Percentiles rank a stretch among this genome's conserved stretches.
Evolutionary conservation across 1,140 invertebrate genomes (phyloP).

Genomic region (Drosophila sp.): DNA sequence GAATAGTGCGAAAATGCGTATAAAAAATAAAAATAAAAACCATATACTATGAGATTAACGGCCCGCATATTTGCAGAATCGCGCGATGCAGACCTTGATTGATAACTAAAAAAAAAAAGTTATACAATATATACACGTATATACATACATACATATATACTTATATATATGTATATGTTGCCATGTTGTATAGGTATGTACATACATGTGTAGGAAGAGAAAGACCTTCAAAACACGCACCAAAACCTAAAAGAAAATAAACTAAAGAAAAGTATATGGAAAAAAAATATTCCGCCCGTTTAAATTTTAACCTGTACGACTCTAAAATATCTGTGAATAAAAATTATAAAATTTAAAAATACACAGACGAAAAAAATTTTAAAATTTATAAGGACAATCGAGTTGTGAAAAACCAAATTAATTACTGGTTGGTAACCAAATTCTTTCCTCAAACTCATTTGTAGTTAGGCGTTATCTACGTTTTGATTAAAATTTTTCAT

Average conservation of each 20-base stretch:
- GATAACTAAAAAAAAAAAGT: conserved; percentile 39
- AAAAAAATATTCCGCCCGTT: neutral
- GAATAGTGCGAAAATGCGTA: conserved; percentile 20
- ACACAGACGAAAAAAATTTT: neutral
- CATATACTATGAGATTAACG: conserved; percentile 43
- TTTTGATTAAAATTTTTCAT: too few relatives aligned
- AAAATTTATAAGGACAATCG: too few relatives aligned
- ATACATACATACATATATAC: neutral
- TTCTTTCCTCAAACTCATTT: too few relatives aligned
- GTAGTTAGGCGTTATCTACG: too few relatives aligned
- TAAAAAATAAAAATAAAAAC: conserved; percentile 21
- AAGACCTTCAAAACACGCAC: conserved; percentile 37
- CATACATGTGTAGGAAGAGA: conserved; percentile 4
- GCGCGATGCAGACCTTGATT: conserved; percentile 60
- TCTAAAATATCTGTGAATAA: neutral
- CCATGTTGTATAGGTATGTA: conserved; percentile 13
- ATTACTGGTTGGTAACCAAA: too few relatives aligned
- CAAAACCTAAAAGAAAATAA: conserved; percentile 11
- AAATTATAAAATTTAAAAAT: neutral
- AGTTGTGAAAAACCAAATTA: too few relatives aligned
- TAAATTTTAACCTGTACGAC: neutral
- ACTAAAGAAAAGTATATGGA: neutral
- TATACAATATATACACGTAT: conserved; percentile 2
- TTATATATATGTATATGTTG: neutral
- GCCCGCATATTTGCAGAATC: conserved; percentile 53